These are phyloP conservation scores for Torymus aiolomorphi DNA, from an alignment of 2,888 invertebrate species.

Conservation along the genomic window DNA sequence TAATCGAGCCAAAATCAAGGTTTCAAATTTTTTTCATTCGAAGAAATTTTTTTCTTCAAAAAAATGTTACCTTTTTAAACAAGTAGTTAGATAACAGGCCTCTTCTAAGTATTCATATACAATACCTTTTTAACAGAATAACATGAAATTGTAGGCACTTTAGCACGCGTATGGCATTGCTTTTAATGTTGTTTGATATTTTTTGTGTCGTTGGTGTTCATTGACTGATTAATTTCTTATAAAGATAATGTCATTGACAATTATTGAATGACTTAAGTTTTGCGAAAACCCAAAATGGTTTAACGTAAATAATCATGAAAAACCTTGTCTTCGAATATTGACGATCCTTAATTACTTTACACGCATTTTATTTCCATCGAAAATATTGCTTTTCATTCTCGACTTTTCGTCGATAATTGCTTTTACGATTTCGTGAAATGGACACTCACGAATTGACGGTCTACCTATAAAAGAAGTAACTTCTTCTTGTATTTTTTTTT, in stretches of 20 bases:
- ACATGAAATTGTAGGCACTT: constrained; percentile 67
- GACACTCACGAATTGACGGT: constrained; percentile 24
- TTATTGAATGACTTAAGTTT: constrained; percentile 32
- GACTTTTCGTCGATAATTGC: constrained; percentile 18
- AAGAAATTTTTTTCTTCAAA: too few relatives aligned
- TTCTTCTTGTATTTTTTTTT: not conserved
- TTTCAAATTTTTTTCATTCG: too few relatives aligned
- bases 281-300: constrained; percentile 15
- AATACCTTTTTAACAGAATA: constrained; percentile 51
- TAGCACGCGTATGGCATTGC: constrained; percentile 58
- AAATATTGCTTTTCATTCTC: constrained; percentile 31
- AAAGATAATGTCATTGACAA: constrained; percentile 14
- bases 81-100: constrained; percentile 13
- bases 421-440: constrained; percentile 19
- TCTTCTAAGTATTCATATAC: constrained; percentile 10
- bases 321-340: constrained; percentile 7
- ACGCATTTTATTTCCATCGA: constrained; percentile 13
- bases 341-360: not conserved
- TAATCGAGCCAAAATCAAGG: constrained; percentile 34
- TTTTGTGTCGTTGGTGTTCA: constrained; percentile 16
- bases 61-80: constrained; percentile 1
- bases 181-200: constrained; percentile 29
- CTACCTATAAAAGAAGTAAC: constrained; percentile 26
- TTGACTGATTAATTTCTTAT: not conserved
- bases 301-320: not conserved